Evolutionary conservation across 2,888 invertebrate genomes (phyloP), one percentile per base, ranked within the genome.

Genomic region (Stratiomys singularior): DNA sequence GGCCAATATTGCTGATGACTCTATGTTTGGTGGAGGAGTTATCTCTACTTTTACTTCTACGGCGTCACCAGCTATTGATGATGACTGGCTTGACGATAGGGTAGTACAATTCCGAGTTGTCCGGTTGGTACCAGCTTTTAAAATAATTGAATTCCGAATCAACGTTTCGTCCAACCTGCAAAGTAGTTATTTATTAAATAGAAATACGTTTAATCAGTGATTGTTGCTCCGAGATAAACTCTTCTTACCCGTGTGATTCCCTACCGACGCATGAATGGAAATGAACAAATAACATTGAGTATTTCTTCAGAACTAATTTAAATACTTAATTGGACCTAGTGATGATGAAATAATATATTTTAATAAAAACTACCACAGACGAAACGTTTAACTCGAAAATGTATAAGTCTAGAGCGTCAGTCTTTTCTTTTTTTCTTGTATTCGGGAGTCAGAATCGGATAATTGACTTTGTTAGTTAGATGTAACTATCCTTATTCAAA

Each of bases 171-270:
- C 92, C 83, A 93, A 86, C 64, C 91, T 91, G 83, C 27, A 52
- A 25, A 25, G 11, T 21, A 60, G 18, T 4, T 15, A 4, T 13
- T 4, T 11, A 18, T 18, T 56, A 11, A 18, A 5, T 60, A 11
- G 23, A 60, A 60, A n/a, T n/a, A n/a, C n/a, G n/a, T 13, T 13
- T 13, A 21, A 60, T 4, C 21, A 2, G 27, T 27, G 27, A 60
- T 25, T 25, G 25, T 25, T 18, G 25, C 21, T 52, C n/a, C 13
- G 27, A 27, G 7, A 30, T 28, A 21, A 30, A 27, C 46, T 25
- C 25, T 46, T 60, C 91, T 88, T 88, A 92, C 92, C 92, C 91
- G 83, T 92, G 91, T 80, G 90, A 90, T 83, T 92, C 92, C 82
- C 92, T 92, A 82, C 23, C 74, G 37, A 25, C 28, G 60, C 74